phyloP scores from a whole-genome alignment of 2,888 invertebrate genomes.

The Gibbula magus region DNA sequence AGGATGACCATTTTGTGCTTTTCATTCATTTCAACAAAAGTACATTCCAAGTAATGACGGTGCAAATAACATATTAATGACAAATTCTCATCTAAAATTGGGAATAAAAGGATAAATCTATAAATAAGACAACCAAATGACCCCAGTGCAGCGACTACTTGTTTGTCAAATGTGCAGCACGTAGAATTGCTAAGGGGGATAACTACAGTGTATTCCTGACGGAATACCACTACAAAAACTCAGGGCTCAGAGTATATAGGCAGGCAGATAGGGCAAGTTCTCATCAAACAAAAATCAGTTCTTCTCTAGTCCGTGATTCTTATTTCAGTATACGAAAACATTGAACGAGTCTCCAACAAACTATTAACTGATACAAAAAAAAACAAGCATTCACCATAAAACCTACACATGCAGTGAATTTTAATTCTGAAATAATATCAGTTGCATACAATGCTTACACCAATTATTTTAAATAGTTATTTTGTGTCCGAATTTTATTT shows the following conservation, averaged over 20 bases:
- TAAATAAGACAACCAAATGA: neutral
- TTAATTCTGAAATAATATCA: slow-evolving; percentile 23
- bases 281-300: neutral
- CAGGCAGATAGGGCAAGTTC: slow-evolving; percentile 5
- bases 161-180: neutral
- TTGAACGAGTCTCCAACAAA: neutral
- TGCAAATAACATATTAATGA: neutral
- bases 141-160: neutral
- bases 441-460: neutral
- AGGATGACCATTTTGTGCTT: no score
- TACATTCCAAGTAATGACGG: neutral
- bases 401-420: slow-evolving; percentile 3
- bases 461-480: no score
- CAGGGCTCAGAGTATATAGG: slow-evolving; percentile 4
- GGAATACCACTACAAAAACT: slow-evolving; percentile 8
- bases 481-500: no score
- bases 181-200: slow-evolving; percentile 11
- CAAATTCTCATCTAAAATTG: neutral
- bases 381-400: neutral
- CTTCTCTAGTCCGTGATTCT: no score
- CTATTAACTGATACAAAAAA: neutral
- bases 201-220: neutral
- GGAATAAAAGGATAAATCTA: neutral
- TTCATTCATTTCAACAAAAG: neutral
- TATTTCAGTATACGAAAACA: no score